phyloP scores from a whole-genome alignment of 1,140 invertebrate genomes.

The Euwallacea similis region DNA sequence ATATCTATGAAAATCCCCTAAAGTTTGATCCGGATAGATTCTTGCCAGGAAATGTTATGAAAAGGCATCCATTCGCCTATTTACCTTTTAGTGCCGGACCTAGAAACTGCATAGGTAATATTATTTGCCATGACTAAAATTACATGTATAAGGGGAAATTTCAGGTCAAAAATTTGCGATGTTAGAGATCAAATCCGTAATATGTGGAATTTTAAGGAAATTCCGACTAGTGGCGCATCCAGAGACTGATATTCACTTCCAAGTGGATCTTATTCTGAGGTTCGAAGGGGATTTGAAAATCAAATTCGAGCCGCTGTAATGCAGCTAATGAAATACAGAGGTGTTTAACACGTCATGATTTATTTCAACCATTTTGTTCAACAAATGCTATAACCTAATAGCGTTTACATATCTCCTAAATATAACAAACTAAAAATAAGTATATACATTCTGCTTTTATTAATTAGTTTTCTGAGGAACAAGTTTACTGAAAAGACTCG shows the following conservation, averaged over 20 bases:
- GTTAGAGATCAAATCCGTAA: conserved; percentile 57
- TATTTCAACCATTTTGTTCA: conserved; percentile 46
- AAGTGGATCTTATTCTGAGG: conserved; percentile 3
- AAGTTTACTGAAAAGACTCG: conserved; percentile 21
- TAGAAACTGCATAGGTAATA: conserved; percentile 65
- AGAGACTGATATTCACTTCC: not conserved
- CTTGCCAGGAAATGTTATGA: conserved; percentile 57
- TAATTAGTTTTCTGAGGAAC: conserved; percentile 45
- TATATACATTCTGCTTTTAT: conserved; percentile 28
- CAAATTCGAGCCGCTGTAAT: conserved; percentile 3
- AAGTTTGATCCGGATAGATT: conserved; percentile 72
- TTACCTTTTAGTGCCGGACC: conserved; percentile 70
- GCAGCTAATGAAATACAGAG: not conserved
- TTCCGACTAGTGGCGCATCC: not conserved
- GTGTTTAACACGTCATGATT: conserved; percentile 43
- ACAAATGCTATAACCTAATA: conserved; percentile 48
- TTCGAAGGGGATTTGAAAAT: conserved; percentile 3
- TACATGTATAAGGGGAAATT: conserved; percentile 14
- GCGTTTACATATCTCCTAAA: conserved; percentile 45
- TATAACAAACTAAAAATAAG: conserved; percentile 49
- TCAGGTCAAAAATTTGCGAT: conserved; percentile 76
- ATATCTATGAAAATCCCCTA: conserved; percentile 64
- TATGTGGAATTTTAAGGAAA: conserved; percentile 5
- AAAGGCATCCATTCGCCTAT: conserved; percentile 59
- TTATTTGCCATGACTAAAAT: conserved; percentile 3